Percentiles rank a stretch among this genome's conserved stretches.
These are phyloP conservation scores for Valencia hispanica DNA, from an alignment of 2,797 vertebrate species.

Conservation along the genomic window DNA sequence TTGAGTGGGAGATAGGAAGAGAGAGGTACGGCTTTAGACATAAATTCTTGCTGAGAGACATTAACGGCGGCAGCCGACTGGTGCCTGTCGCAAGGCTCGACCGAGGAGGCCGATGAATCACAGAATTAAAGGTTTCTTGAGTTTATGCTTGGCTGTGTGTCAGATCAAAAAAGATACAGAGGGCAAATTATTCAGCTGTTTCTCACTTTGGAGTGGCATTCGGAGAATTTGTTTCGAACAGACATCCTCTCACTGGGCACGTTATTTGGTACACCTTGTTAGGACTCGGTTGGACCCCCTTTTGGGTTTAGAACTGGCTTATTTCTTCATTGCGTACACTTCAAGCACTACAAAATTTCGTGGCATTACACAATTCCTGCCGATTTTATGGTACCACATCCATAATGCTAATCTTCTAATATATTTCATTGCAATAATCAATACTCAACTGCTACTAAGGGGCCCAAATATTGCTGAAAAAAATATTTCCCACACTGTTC, in stretches of 20 bases:
- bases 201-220: conserved; percentile 24
- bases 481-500: neutral
- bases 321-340: neutral
- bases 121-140: conserved; percentile 60
- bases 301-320: neutral
- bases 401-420: neutral
- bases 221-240: conserved; percentile 26
- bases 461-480: neutral
- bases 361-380: neutral
- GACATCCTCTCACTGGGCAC: neutral
- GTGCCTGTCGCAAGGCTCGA: conserved; percentile 61
- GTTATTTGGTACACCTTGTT: neutral
- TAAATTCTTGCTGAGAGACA: conserved; percentile 74
- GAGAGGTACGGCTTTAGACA: conserved; percentile 65
- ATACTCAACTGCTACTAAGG: neutral
- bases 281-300: neutral
- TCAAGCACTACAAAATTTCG: neutral
- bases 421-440: neutral
- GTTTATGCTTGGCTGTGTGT: conserved; percentile 58
- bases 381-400: neutral
- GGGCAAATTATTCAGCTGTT: conserved; percentile 52
- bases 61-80: conserved; percentile 67
- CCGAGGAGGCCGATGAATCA: conserved; percentile 68
- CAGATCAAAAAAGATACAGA: conserved; percentile 61
- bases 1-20: conserved; percentile 60